Evolutionary conservation across 1,140 invertebrate genomes (phyloP).

Genomic region (Drosophila quadrilineata): DNA sequence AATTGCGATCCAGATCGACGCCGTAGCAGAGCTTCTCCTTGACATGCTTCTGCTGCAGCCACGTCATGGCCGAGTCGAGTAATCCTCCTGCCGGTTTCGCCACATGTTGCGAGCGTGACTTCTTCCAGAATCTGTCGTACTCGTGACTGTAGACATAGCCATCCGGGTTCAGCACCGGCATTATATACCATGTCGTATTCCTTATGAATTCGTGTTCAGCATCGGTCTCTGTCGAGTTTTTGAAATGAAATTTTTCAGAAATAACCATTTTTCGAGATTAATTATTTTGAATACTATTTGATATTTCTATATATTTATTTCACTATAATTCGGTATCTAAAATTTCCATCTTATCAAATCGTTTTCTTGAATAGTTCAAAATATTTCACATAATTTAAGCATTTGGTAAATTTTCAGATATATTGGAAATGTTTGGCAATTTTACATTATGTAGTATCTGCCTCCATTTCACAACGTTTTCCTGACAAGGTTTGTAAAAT

Average conservation of each 20-base stretch:
- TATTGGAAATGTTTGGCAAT: no score
- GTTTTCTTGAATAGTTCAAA: no score
- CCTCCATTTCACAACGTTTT: no score
- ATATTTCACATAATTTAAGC: no score
- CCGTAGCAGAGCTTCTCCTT: slow-evolving; percentile 81
- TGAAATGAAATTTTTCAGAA: background rate
- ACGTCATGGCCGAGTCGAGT: slow-evolving; percentile 76
- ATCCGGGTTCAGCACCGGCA: slow-evolving; percentile 91
- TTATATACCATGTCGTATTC: slow-evolving; percentile 85
- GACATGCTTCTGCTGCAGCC: slow-evolving; percentile 64
- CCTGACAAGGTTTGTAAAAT: no score
- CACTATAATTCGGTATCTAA: no score
- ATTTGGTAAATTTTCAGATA: no score
- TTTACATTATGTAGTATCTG: no score
- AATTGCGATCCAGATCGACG: slow-evolving; percentile 88
- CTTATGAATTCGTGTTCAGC: slow-evolving; percentile 62
- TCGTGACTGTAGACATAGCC: slow-evolving; percentile 90
- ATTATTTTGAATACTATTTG: no score
- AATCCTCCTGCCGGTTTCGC: slow-evolving; percentile 46
- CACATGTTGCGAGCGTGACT: slow-evolving; percentile 85
- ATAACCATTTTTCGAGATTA: background rate
- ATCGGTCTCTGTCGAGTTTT: slow-evolving; percentile 37
- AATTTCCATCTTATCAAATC: no score
- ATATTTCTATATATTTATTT: no score
- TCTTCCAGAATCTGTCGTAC: slow-evolving; percentile 89